Base-by-base conservation (phyloP, 2,797 vertebrate species). In the Pampus argenteus region DNA sequence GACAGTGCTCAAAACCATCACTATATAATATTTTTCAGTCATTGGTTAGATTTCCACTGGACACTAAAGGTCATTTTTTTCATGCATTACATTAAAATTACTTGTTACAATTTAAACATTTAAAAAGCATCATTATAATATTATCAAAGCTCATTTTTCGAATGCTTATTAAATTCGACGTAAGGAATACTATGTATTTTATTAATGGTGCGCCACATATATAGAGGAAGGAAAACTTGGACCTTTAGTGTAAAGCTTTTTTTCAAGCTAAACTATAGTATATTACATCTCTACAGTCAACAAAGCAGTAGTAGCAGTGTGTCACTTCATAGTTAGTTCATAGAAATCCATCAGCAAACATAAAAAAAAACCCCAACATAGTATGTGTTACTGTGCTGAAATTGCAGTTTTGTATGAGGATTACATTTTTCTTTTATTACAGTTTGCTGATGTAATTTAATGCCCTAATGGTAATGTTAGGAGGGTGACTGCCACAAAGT, bases 1-100 rank as follows among this genome's bases (percentile, higher is more conserved):
- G 22, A 6, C 40, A 57, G 26, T 36, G 66, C 63, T 62, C 52
- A 66, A 62, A 66, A 28, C 64, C 66, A 78, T 63, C 72, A 71
- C 20, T 51, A 29, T 74, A 62, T 26, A 72, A 71, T 65, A 20
- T 66, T 61, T 69, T 31, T 22, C n/a, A 23, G 44, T 73, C 63
- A 59, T 34, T 38, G 55, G 58, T 58, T 61, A 28, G 9, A 50
- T 57, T 38, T 55, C 28, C 36, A 57, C 13, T 56, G 22, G 49
- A 65, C 29, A 64, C 17, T 17, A 31, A 44, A 17, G 40, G 40
- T 17, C 40, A 17, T 18, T 3, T 44, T 3, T 44, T 18, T 44
- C 6, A 18, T 18, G 40, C 40, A 18, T 6, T 3, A 18, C 40
- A 36, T 11, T 36, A 36, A 36, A 36, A 3, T 36, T 13, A 36